Evolutionary conservation across 2,797 vertebrate genomes (phyloP).

Genomic region (Lagothrix lagotricha): DNA sequence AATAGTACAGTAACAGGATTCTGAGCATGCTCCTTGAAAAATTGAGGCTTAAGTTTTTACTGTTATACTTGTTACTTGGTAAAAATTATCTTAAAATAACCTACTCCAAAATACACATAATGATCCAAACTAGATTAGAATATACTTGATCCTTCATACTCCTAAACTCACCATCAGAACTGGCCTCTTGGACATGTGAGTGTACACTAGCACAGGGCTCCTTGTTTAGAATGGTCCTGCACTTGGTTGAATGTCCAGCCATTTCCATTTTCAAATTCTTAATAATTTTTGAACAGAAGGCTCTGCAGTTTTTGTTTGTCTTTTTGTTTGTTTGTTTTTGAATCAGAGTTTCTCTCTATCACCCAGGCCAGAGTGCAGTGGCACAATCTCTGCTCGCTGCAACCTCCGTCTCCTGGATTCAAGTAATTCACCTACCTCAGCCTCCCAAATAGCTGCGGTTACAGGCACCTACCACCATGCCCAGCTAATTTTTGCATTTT

Average conservation of each 20-base stretch:
- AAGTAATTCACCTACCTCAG: too few relatives aligned
- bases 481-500: too few relatives aligned
- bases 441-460: too few relatives aligned
- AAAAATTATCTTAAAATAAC: neutral
- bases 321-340: neutral
- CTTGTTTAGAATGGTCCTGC: neutral
- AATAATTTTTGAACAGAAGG: neutral
- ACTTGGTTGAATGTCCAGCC: neutral
- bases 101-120: neutral
- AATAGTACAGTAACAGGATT: neutral
- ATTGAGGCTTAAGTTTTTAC: neutral
- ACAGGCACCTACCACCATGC: too few relatives aligned
- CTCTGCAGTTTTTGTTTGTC: neutral
- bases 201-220: neutral
- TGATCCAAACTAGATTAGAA: neutral
- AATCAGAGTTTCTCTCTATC: neutral
- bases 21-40: neutral
- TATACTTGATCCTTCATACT: neutral
- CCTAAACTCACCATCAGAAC: neutral
- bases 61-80: neutral
- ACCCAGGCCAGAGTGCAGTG: neutral
- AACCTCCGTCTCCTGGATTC: neutral
- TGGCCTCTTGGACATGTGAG: neutral
- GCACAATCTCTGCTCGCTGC: neutral
- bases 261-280: conserved; percentile 3